Conservation (phyloP, 2,797 vertebrate species). For the Linurgus olivaceus region DNA sequence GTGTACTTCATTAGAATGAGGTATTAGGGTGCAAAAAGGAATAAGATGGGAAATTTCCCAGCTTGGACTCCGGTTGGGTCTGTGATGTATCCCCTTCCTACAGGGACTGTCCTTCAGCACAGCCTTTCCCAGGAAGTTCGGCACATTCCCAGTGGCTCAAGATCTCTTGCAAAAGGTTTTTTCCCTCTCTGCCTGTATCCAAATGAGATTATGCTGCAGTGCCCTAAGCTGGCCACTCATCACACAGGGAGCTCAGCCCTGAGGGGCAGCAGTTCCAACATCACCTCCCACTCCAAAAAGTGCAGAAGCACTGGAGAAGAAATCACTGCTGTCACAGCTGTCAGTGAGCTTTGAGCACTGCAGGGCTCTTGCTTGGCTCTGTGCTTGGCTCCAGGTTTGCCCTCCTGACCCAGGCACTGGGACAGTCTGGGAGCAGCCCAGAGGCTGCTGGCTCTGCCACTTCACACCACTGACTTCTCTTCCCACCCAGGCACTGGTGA, state of each 20-base stretch:
- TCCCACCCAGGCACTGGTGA: background rate
- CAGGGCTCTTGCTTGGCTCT: background rate
- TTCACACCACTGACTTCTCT: background rate
- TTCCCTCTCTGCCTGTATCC: background rate
- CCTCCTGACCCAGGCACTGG: background rate
- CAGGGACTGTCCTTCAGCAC: background rate
- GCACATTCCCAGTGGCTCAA: background rate
- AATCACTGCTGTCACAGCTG: background rate
- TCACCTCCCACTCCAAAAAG: background rate
- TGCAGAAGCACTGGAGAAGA: background rate
- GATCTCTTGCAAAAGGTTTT: background rate
- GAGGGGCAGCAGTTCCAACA: background rate
- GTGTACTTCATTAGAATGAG: background rate
- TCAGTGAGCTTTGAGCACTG: fast-evolving
- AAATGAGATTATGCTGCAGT: background rate
- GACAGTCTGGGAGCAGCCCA: background rate
- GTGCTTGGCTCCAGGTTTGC: background rate
- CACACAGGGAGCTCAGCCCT: background rate
- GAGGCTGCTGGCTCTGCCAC: background rate
- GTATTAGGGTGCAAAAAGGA: background rate
- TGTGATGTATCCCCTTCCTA: background rate
- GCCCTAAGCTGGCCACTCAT: background rate
- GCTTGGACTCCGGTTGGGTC: background rate
- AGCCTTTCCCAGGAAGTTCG: background rate
- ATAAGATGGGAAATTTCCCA: background rate